Evolutionary conservation across 64 coral and sea anemone genomes (phyloP).

Genomic region (Catalaphyllia jardinei): DNA sequence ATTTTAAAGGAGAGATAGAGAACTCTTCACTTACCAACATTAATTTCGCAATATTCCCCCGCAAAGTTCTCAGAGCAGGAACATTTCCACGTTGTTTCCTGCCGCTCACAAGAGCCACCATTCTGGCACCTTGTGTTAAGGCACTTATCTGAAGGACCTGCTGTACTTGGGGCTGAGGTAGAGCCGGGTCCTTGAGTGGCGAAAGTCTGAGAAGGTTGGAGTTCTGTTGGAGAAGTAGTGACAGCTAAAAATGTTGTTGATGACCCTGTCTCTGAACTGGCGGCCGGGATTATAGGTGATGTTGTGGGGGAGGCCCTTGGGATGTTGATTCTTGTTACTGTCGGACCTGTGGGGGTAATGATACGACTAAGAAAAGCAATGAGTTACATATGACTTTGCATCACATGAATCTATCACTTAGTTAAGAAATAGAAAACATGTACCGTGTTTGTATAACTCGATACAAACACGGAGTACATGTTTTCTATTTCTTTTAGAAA

Average conservation of each 20-base stretch:
- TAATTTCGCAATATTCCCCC: constrained; percentile 11
- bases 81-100: not conserved
- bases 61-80: constrained; percentile 2
- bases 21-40: constrained; percentile 6
- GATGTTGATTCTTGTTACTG: not conserved
- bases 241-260: not conserved
- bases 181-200: not conserved
- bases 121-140: not conserved
- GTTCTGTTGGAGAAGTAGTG: no score
- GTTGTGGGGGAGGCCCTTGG: not conserved
- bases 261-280: not conserved
- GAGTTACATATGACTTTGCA: no score
- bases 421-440: no score
- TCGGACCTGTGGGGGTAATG: no score
- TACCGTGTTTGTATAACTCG: no score
- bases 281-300: not conserved
- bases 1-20: not conserved
- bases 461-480: no score
- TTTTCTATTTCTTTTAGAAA: no score
- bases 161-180: not conserved
- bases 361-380: no score
- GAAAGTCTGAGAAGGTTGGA: not conserved
- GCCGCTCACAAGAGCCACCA: constrained; percentile 14
- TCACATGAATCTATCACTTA: no score
- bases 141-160: not conserved